These are phyloP conservation scores for Heteromormyrus szaboi DNA, from an alignment of 2,797 vertebrate genomes.

Conservation along the genomic window DNA sequence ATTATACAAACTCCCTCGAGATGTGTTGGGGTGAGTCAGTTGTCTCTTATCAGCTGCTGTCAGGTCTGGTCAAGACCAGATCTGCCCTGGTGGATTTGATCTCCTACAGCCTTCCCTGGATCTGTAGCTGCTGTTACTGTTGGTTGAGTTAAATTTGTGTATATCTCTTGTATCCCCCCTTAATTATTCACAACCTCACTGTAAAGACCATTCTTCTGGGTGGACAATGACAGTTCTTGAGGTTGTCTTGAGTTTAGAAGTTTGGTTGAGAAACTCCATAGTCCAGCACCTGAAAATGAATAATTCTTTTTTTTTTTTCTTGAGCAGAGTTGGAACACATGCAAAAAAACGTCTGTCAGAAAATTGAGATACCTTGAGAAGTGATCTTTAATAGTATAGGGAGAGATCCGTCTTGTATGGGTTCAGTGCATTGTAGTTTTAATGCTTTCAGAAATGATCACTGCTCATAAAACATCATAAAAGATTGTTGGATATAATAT, in stretches of 20 bases:
- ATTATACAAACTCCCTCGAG: not conserved
- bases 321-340: not conserved
- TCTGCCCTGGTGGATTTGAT: not conserved
- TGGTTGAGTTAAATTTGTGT: constrained; percentile 2
- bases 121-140: not conserved
- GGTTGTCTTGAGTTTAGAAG: not conserved
- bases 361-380: not conserved
- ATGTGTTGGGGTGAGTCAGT: not conserved
- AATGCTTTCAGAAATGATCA: not conserved
- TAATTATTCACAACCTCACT: not conserved
- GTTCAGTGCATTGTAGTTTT: not conserved
- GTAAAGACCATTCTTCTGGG: not conserved
- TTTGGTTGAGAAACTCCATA: not conserved
- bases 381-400: not conserved
- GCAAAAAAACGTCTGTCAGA: not conserved
- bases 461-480: not conserved
- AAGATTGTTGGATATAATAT: not conserved
- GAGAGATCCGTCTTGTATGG: not conserved
- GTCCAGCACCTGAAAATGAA: not conserved
- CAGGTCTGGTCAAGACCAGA: not conserved
- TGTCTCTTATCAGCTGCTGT: constrained; percentile 18
- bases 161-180: not conserved
- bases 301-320: not conserved
- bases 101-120: not conserved
- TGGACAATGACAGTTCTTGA: not conserved